phyloP scores from a whole-genome alignment of 1,140 invertebrate genomes.

The Lucilia sericata region DNA sequence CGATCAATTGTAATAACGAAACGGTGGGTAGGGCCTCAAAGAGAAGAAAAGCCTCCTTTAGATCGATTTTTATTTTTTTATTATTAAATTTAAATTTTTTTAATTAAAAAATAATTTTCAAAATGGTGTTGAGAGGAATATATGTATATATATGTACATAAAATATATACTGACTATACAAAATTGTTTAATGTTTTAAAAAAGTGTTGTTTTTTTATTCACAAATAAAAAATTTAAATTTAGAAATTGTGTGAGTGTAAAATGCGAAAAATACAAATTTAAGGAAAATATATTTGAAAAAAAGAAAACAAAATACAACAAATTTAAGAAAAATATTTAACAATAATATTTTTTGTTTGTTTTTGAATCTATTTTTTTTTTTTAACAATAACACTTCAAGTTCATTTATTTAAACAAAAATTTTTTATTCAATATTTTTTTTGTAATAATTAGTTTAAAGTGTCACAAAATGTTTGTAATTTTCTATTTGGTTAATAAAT shows the following conservation, averaged over 20 bases:
- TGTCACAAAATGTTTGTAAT: not conserved
- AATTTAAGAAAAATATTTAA: not conserved
- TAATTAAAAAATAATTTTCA: no score
- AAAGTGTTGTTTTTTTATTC: not conserved
- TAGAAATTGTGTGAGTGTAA: conserved; percentile 16
- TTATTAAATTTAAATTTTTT: no score
- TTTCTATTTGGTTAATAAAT: conserved; percentile 1
- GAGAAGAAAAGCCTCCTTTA: no score
- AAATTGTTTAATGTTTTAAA: not conserved
- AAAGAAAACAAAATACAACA: not conserved
- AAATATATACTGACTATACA: not conserved
- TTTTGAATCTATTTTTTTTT: not conserved
- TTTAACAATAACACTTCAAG: not conserved
- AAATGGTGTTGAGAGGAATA: no score
- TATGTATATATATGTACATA: no score
- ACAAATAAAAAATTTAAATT: not conserved
- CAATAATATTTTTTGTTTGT: not conserved
- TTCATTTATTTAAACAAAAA: not conserved
- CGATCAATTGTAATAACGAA: no score
- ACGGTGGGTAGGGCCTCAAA: no score
- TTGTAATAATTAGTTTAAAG: not conserved
- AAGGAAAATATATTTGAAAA: not conserved
- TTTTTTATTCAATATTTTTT: not conserved
- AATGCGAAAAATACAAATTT: conserved; percentile 1
- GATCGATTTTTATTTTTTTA: no score